These are phyloP conservation scores for Nasua narica DNA, from an alignment of 2,797 vertebrate species.

Conservation along the genomic window DNA sequence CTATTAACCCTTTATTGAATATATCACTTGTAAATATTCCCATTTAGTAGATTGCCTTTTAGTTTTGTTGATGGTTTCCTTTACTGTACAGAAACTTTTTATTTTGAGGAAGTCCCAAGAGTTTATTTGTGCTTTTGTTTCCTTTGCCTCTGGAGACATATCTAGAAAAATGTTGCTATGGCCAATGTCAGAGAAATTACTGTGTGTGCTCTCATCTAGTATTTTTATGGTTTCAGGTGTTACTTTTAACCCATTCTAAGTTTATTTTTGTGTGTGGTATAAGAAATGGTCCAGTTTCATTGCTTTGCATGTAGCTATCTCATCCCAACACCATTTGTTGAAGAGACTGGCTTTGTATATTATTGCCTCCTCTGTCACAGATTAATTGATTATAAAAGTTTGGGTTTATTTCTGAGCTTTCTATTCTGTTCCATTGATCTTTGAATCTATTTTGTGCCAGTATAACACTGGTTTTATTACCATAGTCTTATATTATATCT, in stretches of 20 bases:
- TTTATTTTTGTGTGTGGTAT: neutral
- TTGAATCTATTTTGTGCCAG: neutral
- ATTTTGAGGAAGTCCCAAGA: neutral
- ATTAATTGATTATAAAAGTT: too few relatives aligned
- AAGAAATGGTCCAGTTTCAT: too few relatives aligned
- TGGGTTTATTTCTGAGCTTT: too few relatives aligned
- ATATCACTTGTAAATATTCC: neutral
- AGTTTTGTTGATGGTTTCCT: neutral
- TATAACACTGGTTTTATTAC: neutral
- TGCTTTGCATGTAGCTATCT: too few relatives aligned
- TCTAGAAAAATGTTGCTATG: neutral
- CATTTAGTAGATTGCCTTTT: neutral
- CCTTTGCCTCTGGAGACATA: neutral
- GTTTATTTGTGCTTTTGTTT: neutral
- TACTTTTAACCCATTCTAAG: neutral
- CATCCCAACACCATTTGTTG: too few relatives aligned
- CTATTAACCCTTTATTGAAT: neutral
- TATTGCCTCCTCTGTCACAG: too few relatives aligned
- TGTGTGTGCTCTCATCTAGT: neutral
- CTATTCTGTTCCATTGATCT: neutral
- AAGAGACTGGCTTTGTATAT: too few relatives aligned
- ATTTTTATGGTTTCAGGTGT: neutral
- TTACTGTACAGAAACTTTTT: neutral
- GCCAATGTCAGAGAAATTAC: neutral
- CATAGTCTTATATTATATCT: neutral